Evolutionary conservation across 2,888 invertebrate genomes (phyloP).

Genomic region (Disparrhopalites patrizii): DNA sequence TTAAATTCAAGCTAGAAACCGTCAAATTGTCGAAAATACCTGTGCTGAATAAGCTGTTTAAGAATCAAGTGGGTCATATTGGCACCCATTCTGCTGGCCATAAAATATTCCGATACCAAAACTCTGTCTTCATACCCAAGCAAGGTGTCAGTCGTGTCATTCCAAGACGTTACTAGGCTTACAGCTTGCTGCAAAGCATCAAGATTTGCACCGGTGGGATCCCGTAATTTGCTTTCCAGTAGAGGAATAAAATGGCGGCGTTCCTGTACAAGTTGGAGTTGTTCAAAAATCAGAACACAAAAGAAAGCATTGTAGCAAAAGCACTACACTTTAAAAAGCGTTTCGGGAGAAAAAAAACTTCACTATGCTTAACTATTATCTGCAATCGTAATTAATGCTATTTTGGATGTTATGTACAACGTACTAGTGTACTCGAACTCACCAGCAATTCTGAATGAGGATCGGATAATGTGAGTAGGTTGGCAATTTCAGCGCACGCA

Average conservation of each 20-base stretch:
- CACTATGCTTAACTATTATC: too few species aligned
- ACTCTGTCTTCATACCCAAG: constrained; percentile 27
- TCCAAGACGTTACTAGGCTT: constrained; percentile 36
- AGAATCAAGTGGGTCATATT: constrained; percentile 42
- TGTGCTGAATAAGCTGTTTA: constrained; percentile 42
- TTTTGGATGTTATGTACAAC: too few species aligned
- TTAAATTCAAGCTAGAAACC: too few species aligned
- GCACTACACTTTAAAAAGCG: background rate
- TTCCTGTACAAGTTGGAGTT: constrained; percentile 22
- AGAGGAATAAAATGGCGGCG: constrained; percentile 42
- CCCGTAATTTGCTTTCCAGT: constrained; percentile 37
- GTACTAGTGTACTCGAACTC: too few species aligned
- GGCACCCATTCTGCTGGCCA: constrained; percentile 45
- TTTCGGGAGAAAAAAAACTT: background rate
- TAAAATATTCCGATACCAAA: constrained; percentile 36
- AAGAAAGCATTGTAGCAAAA: background rate
- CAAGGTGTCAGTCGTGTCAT: constrained; percentile 27
- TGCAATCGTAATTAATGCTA: too few species aligned
- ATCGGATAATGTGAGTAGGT: constrained; percentile 37
- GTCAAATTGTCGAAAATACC: too few species aligned
- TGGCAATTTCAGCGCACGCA: constrained; percentile 36
- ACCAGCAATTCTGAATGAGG: constrained; percentile 28
- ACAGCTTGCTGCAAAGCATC: constrained; percentile 15
- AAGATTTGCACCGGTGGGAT: constrained; percentile 30
- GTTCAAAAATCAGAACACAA: background rate